phyloP scores from a whole-genome alignment of 1,140 invertebrate species.

The Plectrocnemia conspersa region DNA sequence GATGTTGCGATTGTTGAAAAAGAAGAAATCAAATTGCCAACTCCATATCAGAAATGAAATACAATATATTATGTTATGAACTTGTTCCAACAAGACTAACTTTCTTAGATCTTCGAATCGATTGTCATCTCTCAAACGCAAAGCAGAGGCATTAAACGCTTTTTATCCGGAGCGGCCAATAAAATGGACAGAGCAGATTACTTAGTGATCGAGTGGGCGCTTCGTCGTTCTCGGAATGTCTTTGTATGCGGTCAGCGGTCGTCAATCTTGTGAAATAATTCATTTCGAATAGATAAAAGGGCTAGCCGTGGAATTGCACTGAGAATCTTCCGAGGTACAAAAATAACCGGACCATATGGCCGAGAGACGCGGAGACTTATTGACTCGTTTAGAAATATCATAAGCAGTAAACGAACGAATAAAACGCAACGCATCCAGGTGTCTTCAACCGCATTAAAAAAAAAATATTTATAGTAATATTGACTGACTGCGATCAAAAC shows the following conservation, averaged over 20 bases:
- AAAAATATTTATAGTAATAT: too few relatives aligned
- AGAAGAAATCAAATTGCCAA: background rate
- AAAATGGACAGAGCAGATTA: background rate
- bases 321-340: conserved; percentile 12
- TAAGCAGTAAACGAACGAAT: conserved; percentile 3
- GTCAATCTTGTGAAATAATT: background rate
- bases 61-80: background rate
- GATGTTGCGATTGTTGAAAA: too few relatives aligned
- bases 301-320: conserved; percentile 7
- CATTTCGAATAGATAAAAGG: conserved; percentile 6
- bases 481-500: too few relatives aligned
- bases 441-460: too few relatives aligned
- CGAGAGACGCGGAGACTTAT: conserved; percentile 8
- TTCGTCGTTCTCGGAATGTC: conserved; percentile 18
- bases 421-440: background rate
- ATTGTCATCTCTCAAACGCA: background rate
- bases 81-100: background rate
- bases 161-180: background rate
- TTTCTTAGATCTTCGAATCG: background rate
- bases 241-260: background rate
- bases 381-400: conserved; percentile 8
- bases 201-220: conserved; percentile 6
- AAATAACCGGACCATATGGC: conserved; percentile 23
- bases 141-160: background rate
- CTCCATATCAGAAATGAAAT: background rate